Percentiles rank a stretch among this genome's conserved stretches.
These are phyloP conservation scores for Porites rus DNA, from an alignment of 92 coral and sea anemone genomes.

Conservation along the genomic window DNA sequence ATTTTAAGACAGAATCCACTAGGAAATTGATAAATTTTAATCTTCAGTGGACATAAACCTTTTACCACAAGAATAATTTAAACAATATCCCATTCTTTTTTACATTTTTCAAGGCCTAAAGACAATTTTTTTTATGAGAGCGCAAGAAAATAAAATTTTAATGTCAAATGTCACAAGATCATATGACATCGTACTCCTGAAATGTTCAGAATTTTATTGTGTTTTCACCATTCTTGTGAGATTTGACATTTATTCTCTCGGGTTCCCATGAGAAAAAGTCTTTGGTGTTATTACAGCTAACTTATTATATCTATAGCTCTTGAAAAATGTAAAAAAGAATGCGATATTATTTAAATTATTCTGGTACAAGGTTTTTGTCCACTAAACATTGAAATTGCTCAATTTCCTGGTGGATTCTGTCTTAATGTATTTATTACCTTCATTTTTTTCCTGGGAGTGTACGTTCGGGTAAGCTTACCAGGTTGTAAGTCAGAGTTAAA, in stretches of 20 bases:
- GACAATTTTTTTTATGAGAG: not conserved
- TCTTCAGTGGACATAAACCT: not conserved
- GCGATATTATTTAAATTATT: not conserved
- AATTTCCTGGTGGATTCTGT: not conserved
- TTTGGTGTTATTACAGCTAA: slow-evolving; percentile 11
- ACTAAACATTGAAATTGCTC: slow-evolving; percentile 1
- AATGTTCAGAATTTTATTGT: not conserved
- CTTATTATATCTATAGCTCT: not conserved
- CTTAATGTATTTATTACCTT: not conserved
- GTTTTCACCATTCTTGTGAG: not conserved
- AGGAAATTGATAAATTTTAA: not conserved
- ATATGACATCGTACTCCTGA: not conserved
- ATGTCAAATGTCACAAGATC: not conserved
- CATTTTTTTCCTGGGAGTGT: not conserved
- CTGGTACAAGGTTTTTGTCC: slow-evolving; percentile 17
- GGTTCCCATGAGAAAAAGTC: not conserved
- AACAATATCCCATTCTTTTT: no score
- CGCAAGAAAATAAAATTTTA: not conserved
- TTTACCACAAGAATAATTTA: not conserved
- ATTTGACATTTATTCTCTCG: slow-evolving; percentile 1
- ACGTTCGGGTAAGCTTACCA: no score
- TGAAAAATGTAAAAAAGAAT: slow-evolving; percentile 10
- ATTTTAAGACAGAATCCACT: not conserved
- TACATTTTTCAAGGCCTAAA: no score
- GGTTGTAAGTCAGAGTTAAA: no score